Base-by-base conservation (phyloP, 2,113 vertebrate species). In the Bufo bufo region DNA sequence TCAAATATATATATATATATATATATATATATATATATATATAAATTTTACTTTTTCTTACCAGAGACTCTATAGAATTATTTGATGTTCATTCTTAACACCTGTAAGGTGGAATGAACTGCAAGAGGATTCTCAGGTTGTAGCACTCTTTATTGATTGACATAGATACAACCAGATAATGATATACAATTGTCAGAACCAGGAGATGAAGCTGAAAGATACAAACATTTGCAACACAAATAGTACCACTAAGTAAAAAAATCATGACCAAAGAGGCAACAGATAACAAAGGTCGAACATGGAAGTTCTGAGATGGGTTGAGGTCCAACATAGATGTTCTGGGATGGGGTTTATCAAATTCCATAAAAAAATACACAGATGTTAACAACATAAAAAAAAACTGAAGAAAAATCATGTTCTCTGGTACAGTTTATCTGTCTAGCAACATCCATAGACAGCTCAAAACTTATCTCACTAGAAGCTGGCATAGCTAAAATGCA, bases 401-500 rank as follows among this genome's bases (percentile, higher is more conserved):
- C 1, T 2, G 52, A 52, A 5, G 5, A 33, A 9, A 52, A 52
- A 2, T 47, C 5, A 72, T 14, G 33, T 72, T 72, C 8, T 75
- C 7, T 75, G 16, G 10, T 75, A 45, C 5, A 20, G 17, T 47
- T 75, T 49, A 71, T 33, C 10, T 71, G 69, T 7, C 13, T 71
- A 11, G 71, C 17, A 19, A 17, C 19, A 71, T 71, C 4, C 23
- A 45, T 52, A 52, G 52, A 33, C 33, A 33, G 33, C 33, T 33
- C 33, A 33, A 33, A 33, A 33, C 33, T 33, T 33, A 33, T 33
- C 49, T 43, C 43, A 49, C n/a, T 77, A 78, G 77, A 79, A 86
- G 77, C 85, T 66, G 74, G 85, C 59, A 14, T 79, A 79, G 77
- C 77, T 23, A 86, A 79, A 63, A 66, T 80, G 20, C n/a, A 79